A percentile compares a stretch with the other conserved stretches of the same genome.
Evolutionary conservation across 2,113 vertebrate species (phyloP).

Genomic region (Heloderma charlesbogerti): DNA sequence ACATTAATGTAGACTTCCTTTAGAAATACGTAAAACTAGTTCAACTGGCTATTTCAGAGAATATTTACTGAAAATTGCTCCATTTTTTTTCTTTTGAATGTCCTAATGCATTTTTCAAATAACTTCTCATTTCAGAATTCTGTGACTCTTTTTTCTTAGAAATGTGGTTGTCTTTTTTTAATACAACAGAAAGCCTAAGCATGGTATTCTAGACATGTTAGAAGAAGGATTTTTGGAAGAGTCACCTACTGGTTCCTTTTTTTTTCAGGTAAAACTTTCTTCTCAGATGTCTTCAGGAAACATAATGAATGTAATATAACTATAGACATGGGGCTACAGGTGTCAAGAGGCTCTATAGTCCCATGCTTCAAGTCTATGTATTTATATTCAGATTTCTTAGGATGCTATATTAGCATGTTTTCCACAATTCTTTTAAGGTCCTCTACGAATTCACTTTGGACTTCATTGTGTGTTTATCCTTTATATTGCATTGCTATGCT

Average conservation of each 20-base stretch:
- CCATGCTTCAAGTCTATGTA: neutral
- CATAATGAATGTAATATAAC: neutral
- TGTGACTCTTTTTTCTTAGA: neutral
- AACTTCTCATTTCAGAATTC: neutral
- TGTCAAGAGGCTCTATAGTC: neutral
- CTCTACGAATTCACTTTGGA: neutral
- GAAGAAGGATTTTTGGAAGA: neutral
- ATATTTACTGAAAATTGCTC: constrained; percentile 6
- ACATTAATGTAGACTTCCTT: neutral
- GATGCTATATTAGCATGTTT: neutral
- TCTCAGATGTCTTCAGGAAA: neutral
- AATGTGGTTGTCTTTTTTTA: neutral
- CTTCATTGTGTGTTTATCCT: neutral
- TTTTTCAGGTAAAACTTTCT: neutral
- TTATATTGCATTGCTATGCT: neutral
- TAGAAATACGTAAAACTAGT: constrained; percentile 15
- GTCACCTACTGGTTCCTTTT: neutral
- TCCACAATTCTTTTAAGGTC: neutral
- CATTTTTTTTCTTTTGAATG: constrained; percentile 46
- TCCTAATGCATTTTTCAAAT: neutral
- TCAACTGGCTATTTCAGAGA: neutral
- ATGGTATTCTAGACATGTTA: neutral
- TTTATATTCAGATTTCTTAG: constrained; percentile 8
- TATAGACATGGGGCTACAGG: neutral
- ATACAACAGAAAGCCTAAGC: neutral